Evolutionary conservation across 2,113 vertebrate species (phyloP).

Genomic region (Tetraodon nigroviridis): DNA sequence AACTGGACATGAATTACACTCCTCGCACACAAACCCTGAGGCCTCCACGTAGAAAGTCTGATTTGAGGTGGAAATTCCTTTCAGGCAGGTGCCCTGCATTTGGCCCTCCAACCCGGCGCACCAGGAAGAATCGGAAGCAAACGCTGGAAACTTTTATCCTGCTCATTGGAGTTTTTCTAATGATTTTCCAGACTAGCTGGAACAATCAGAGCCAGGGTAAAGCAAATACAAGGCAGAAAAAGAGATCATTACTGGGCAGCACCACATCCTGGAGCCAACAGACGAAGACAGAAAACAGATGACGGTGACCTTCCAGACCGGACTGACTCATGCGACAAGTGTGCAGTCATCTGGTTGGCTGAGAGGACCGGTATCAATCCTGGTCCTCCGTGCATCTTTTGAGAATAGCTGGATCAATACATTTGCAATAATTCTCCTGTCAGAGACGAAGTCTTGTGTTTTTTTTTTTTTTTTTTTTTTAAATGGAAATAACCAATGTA

Average conservation of each 20-base stretch:
- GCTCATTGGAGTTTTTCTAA: conserved; percentile 36
- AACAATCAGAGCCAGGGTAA: conserved; percentile 40
- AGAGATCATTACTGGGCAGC: conserved; percentile 9
- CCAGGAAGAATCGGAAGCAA: conserved; percentile 51
- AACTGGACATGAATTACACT: neutral
- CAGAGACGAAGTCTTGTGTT: too few species aligned
- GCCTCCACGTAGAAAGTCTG: conserved; percentile 14
- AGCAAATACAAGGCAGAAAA: conserved; percentile 12
- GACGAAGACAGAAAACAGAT: neutral
- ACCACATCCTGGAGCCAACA: neutral
- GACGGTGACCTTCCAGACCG: neutral
- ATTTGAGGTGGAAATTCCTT: conserved; percentile 25
- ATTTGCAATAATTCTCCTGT: too few species aligned
- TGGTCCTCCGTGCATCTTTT: too few species aligned
- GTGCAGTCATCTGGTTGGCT: conserved; percentile 9
- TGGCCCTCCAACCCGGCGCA: conserved; percentile 28
- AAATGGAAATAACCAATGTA: too few species aligned
- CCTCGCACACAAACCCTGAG: too few species aligned
- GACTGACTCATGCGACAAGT: conserved; percentile 4
- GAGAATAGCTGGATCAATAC: too few species aligned
- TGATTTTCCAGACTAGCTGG: conserved; percentile 32
- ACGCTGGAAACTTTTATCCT: conserved; percentile 56
- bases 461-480: too few species aligned
- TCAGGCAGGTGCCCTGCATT: conserved; percentile 49
- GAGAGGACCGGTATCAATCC: neutral